Evolutionary conservation across 2,888 invertebrate species (phyloP), one percentile per base, ranked within the genome.

Genomic region (Drosophila histrio): DNA sequence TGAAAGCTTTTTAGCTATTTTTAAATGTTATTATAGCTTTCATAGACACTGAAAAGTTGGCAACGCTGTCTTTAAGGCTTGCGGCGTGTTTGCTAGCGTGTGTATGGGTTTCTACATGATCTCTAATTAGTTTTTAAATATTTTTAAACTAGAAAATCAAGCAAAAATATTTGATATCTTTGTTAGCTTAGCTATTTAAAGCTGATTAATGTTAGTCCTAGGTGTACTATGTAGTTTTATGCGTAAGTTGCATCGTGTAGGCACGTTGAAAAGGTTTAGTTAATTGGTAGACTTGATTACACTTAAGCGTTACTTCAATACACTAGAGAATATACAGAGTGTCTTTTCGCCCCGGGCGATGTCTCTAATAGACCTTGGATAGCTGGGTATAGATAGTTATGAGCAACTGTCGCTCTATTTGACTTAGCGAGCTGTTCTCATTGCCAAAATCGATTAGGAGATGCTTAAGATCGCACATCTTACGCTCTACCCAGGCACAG

Each of bases 401-500:
- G 0, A 84, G 60, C 11, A 84, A 66, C 24, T 87, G 88, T 3
- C 75, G 63, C 36, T 84, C 88, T 7, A 47, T 46, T 3, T 47
- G 49, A 8, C 80, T 75, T 1, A 87, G 56, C 2, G 86, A 82
- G 8, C 67, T 84, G 19, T 87, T 77, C 36, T 89, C 86, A 15
- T 52, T 57, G 11, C 68, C 73, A 63, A 91, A 89, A 34, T 88
- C 79, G 8, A 70, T 54, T 1, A 90, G 70, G 13, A 84, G n/a
- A 21, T 44, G 63, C 69, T 82, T 85, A 0, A 90, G 73, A 50
- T 89, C 86, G 15, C 73, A 76, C 46, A 79, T 82, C 13, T 87
- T 83, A 2, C 72, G 79, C 53, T 90, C 87, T 9, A 82, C 78
- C 91, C 91, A 91, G 5, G 90, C 87, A 24, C 86, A 72, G 0